Percentiles rank a stretch among this genome's conserved stretches.
Evolutionary conservation across 2,797 vertebrate genomes (phyloP).

Genomic region (Parauchenoglanis ngamensis): DNA sequence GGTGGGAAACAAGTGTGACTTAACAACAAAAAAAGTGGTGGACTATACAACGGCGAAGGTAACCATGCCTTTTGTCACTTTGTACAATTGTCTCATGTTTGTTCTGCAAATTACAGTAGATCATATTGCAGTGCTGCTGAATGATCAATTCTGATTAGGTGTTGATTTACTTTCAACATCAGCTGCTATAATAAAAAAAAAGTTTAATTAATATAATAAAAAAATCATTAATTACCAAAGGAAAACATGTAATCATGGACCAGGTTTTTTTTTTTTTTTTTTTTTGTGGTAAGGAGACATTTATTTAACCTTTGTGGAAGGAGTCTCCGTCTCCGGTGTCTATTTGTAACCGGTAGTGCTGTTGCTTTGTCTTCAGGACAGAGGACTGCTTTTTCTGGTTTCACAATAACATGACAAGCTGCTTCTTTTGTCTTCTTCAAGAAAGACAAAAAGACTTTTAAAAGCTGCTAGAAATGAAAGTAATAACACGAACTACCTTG

Average conservation of each 20-base stretch:
- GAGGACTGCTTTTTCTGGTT: background rate
- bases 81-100: background rate
- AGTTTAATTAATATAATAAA: background rate
- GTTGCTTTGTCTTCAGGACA: background rate
- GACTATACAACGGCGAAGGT: constrained; percentile 99
- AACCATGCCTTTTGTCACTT: constrained; percentile 30
- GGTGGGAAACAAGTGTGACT: constrained; percentile 98
- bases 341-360: background rate
- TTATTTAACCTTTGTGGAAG: background rate
- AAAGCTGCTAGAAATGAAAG: background rate
- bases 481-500: background rate
- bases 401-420: background rate
- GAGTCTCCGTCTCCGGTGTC: background rate
- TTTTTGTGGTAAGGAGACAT: background rate
- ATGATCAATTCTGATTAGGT: background rate
- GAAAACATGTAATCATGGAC: background rate
- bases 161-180: background rate
- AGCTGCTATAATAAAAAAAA: background rate
- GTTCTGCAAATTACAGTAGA: background rate
- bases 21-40: constrained; percentile 99
- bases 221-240: background rate
- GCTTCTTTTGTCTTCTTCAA: background rate
- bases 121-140: too few species aligned
- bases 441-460: background rate
- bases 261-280: background rate